Percentiles rank a stretch among this genome's conserved stretches.
These are phyloP conservation scores for Lates japonicus DNA, from an alignment of 2,797 vertebrate genomes.

Conservation along the genomic window DNA sequence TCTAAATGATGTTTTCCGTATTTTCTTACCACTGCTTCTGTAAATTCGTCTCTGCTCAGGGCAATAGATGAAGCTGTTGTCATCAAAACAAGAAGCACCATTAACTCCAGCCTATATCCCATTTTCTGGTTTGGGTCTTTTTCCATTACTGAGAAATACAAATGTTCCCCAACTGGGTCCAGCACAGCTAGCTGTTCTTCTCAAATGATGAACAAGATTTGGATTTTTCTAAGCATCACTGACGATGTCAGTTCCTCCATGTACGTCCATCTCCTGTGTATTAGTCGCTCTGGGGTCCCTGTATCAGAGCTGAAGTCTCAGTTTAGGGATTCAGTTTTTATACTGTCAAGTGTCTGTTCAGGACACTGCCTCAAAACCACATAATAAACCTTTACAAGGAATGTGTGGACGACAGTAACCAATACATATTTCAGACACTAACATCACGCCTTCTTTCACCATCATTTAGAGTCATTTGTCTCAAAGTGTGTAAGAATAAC, in stretches of 20 bases:
- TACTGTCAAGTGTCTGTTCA: conserved; percentile 49
- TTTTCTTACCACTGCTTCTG: conserved; percentile 78
- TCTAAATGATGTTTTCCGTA: not conserved
- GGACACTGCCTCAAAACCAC: conserved; percentile 61
- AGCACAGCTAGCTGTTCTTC: not conserved
- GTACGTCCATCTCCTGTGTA: conserved; percentile 24
- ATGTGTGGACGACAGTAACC: conserved; percentile 55
- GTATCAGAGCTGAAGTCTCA: conserved; percentile 7
- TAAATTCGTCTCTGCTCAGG: conserved; percentile 56
- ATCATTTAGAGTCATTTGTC: conserved; percentile 37
- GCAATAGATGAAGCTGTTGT: conserved; percentile 52
- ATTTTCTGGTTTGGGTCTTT: conserved; percentile 46
- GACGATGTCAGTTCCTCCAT: not conserved
- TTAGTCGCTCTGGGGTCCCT: not conserved
- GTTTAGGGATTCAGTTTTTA: conserved; percentile 63
- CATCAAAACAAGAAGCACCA: conserved; percentile 69
- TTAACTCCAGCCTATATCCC: conserved; percentile 59
- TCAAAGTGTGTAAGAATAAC: conserved; percentile 54
- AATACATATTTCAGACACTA: conserved; percentile 57
- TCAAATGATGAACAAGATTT: conserved; percentile 16
- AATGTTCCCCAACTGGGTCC: not conserved
- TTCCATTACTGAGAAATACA: conserved; percentile 15
- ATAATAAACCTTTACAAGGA: conserved; percentile 64
- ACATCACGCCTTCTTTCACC: conserved; percentile 51
- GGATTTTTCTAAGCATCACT: conserved; percentile 8